These are phyloP conservation scores for Tenthredo notha DNA, from an alignment of 2,888 invertebrate genomes.

Conservation along the genomic window DNA sequence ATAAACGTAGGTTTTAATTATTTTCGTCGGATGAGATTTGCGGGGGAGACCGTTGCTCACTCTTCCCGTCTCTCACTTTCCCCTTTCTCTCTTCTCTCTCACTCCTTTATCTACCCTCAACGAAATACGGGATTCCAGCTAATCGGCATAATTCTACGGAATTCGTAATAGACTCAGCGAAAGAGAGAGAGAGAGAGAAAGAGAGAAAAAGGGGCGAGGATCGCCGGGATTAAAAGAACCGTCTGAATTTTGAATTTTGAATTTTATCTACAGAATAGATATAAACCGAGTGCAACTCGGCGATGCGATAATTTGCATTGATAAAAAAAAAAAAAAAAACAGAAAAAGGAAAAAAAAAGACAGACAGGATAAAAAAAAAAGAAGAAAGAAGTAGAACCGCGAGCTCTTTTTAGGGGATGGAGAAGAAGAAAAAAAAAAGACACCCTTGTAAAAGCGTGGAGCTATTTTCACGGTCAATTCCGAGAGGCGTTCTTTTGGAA, in stretches of 20 bases:
- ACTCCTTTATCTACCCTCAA: neutral
- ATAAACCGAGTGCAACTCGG: neutral
- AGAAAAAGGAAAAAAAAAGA: neutral
- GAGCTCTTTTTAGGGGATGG: neutral
- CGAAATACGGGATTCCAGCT: slow-evolving; percentile 65
- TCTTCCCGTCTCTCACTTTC: neutral
- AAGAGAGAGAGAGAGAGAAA: neutral
- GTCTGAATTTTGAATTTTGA: neutral
- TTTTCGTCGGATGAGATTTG: slow-evolving; percentile 70
- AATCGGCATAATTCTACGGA: slow-evolving; percentile 71
- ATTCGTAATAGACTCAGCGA: slow-evolving; percentile 70
- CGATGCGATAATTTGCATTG: neutral
- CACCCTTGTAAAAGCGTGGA: slow-evolving; percentile 36
- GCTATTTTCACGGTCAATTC: slow-evolving; percentile 50
- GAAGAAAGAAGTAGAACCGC: neutral
- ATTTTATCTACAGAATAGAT: neutral
- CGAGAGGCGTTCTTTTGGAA: slow-evolving; percentile 44
- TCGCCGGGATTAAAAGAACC: neutral
- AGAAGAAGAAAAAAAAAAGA: neutral
- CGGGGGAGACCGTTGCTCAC: slow-evolving; percentile 63
- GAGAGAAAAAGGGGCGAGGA: neutral
- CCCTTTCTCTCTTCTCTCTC: neutral
- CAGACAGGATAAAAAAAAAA: neutral
- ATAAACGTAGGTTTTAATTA: slow-evolving; percentile 69
- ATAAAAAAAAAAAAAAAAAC: neutral